Conservation (phyloP, 2,888 invertebrate genomes). For the Drosophila vallismaia region DNA sequence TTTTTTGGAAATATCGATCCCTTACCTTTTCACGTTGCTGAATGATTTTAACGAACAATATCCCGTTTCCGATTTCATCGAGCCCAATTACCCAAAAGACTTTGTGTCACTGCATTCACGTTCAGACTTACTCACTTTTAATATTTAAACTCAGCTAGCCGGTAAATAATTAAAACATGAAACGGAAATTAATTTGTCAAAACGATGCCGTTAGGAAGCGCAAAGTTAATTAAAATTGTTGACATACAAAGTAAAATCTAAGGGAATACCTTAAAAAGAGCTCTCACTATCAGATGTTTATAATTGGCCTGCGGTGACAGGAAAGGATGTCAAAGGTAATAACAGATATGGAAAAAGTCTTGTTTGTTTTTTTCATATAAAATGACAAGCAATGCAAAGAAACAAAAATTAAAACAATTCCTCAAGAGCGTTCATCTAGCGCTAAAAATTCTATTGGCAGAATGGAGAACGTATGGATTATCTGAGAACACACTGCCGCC, state of each 20-base stretch:
- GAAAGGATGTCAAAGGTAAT: background rate
- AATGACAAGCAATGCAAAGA: conserved; percentile 8
- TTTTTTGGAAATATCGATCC: background rate
- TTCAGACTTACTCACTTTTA: conserved; percentile 13
- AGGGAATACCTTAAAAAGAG: background rate
- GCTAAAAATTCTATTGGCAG: conserved; percentile 23
- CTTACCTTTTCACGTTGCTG: background rate
- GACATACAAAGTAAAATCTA: conserved; percentile 15
- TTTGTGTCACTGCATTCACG: conserved; percentile 4
- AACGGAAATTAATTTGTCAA: conserved; percentile 73
- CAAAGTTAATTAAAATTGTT: conserved; percentile 30
- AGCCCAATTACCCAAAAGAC: conserved; percentile 14
- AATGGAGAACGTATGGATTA: background rate
- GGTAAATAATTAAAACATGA: conserved; percentile 33
- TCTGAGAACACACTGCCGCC: conserved; percentile 10
- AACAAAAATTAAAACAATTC: background rate
- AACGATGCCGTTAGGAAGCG: conserved; percentile 28
- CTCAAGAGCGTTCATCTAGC: conserved; percentile 9
- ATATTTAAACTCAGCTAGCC: conserved; percentile 9
- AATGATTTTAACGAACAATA: conserved; percentile 67
- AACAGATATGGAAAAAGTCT: background rate
- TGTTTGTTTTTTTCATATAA: conserved; percentile 2
- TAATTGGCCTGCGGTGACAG: conserved; percentile 2
- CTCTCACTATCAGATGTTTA: background rate
- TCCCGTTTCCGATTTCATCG: conserved; percentile 60